Percentiles rank a stretch among this genome's conserved stretches.
Conservation (phyloP, 2,888 invertebrate species). For the Eubasilissa splendida region DNA sequence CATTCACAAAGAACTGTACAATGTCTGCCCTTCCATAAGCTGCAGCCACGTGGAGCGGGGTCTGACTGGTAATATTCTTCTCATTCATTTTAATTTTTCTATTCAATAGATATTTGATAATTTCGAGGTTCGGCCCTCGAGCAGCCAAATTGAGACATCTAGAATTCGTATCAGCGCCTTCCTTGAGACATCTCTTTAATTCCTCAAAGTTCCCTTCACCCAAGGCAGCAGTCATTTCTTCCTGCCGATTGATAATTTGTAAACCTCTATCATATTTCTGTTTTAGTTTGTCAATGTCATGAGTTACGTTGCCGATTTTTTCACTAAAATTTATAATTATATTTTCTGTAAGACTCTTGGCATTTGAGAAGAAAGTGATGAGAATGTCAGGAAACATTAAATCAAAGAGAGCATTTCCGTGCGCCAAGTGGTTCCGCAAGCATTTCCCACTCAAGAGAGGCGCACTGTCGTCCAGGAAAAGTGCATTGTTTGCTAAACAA, state of each 20-base stretch:
- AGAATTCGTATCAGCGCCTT: background rate
- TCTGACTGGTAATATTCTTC: background rate
- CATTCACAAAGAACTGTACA: background rate
- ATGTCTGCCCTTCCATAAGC: background rate
- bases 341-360: background rate
- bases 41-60: constrained; percentile 1
- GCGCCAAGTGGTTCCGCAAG: constrained; percentile 1
- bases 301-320: background rate
- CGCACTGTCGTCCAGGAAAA: background rate
- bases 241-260: background rate
- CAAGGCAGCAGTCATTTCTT: constrained; percentile 4
- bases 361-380: background rate
- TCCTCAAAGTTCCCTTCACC: background rate
- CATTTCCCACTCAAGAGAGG: background rate
- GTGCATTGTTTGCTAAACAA: background rate
- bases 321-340: background rate
- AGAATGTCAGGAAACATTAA: background rate
- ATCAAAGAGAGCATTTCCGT: background rate
- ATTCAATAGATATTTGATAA: background rate
- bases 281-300: background rate
- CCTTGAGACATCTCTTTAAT: background rate
- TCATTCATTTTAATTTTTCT: background rate
- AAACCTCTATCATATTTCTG: background rate
- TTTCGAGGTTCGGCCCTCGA: background rate
- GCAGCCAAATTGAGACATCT: constrained; percentile 6